Conservation (phyloP, 2,888 invertebrate species). For the Allolobophora icterica region DNA sequence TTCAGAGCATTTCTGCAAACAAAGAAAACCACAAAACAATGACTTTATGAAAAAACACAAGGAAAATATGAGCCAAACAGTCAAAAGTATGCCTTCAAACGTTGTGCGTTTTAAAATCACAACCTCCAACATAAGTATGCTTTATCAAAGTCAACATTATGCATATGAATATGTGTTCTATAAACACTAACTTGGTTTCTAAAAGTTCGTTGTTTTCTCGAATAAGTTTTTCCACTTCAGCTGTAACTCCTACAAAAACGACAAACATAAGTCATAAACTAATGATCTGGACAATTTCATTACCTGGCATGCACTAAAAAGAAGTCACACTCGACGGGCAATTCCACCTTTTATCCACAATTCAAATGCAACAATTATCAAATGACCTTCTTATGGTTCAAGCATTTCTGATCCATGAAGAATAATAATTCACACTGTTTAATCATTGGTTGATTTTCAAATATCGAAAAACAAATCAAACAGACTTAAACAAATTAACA, state of each 20-base stretch:
- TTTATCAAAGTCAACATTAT: background rate
- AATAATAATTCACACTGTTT: background rate
- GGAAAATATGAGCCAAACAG: background rate
- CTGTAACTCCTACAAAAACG: conserved; percentile 86
- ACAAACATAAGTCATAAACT: background rate
- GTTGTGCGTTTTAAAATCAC: background rate
- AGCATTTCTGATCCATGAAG: background rate
- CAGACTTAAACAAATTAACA: background rate
- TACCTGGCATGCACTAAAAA: background rate
- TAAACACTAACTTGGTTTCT: conserved; percentile 87
- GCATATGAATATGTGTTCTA: background rate
- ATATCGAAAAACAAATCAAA: background rate
- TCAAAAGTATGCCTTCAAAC: background rate
- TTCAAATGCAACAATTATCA: background rate
- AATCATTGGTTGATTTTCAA: background rate
- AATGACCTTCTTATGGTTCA: background rate
- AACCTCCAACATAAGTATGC: background rate
- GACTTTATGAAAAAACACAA: background rate
- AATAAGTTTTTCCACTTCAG: conserved; percentile 98
- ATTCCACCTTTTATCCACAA: background rate
- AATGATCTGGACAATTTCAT: background rate
- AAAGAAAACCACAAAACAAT: background rate
- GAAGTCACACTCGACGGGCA: background rate
- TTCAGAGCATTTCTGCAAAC: conserved; percentile 89
- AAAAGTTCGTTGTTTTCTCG: conserved; percentile 97